Conservation (phyloP, 92 coral and sea anemone species). For the Muricea muricata region DNA sequence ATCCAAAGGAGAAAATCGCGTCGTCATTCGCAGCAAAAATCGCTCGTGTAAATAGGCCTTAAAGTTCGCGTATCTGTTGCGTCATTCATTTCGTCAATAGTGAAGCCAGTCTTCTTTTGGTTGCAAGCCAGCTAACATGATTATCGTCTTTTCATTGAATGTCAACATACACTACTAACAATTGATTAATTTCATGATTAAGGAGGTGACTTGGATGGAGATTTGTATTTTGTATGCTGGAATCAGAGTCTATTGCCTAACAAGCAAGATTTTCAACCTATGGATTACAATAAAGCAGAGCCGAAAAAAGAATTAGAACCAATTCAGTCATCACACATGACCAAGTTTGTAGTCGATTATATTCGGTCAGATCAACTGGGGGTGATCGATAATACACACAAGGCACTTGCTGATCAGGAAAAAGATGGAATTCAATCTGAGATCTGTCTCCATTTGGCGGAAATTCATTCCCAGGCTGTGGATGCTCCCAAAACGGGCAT, state of each 20-base stretch:
- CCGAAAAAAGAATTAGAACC: slow-evolving; percentile 47
- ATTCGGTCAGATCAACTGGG: slow-evolving; percentile 90
- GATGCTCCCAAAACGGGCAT: slow-evolving; percentile 93
- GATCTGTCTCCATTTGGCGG: slow-evolving; percentile 77
- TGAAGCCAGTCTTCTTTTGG: too few relatives aligned
- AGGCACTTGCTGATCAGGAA: slow-evolving; percentile 81
- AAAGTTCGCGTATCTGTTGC: too few relatives aligned
- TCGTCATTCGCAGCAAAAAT: too few relatives aligned
- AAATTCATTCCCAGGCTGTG: slow-evolving; percentile 81
- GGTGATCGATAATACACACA: slow-evolving; percentile 90
- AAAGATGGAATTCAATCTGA: slow-evolving; percentile 75
- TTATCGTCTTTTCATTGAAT: background rate
- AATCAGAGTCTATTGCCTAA: slow-evolving; percentile 60
- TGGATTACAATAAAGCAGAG: slow-evolving; percentile 82
- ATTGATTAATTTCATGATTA: too few relatives aligned
- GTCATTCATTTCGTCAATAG: too few relatives aligned
- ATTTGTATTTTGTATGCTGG: slow-evolving; percentile 93
- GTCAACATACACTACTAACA: background rate
- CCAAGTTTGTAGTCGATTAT: slow-evolving; percentile 77
- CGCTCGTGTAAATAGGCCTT: too few relatives aligned
- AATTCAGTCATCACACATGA: slow-evolving; percentile 78
- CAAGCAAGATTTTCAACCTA: slow-evolving; percentile 70
- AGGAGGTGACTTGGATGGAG: slow-evolving; percentile 97
- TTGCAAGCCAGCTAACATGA: background rate
- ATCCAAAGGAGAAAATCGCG: too few relatives aligned